Evolutionary conservation across 1,140 invertebrate species (phyloP), one percentile per base, ranked within the genome.

Genomic region (Holotrichia oblita): DNA sequence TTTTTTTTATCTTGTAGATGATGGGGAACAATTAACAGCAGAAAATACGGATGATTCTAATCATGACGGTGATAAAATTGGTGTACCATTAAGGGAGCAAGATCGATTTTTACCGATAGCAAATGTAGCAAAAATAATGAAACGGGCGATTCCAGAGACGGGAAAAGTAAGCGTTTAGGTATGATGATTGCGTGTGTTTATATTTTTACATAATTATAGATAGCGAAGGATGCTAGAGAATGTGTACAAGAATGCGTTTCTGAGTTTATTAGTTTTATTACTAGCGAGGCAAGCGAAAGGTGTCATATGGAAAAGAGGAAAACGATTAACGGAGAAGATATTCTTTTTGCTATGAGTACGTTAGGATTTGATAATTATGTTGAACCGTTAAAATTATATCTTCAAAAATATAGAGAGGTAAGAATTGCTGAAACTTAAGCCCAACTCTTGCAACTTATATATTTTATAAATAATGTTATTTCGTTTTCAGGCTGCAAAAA

Each of bases 211-310:
- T 69, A 27, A 77, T 90, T 91, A 76, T 87, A 95, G 94, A 98
- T 99, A 84, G 97, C 98, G 0, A 99, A 99, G 91, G 99, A 99
- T 90, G 98, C 98, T 0, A 92, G 99, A 82, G 98, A 99, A 89
- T 99, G 98, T 90, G 96, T 99, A 20, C 99, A 99, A 88, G 99
- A 99, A 88, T 99, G 98, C 90, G 98, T 99, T 44, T 99, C 97
- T 0, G 99, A 99, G 86, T 99, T 99, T 86, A 99, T 99, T 84
- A 98, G 97, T 81, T 99, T 99, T 85, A 98, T 99, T 72, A 99
- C 98, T 0, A 98, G 97, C 85, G 98, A 99, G 90, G 97, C 97
- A 0, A 97, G 97, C 86, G 97, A 99, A 85, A 89, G 97, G 27
- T 99, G 97, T 89, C 95, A 98, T 82, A 94, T 98, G 88, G 99